Conservation (phyloP, 2,888 invertebrate genomes). For the Taenaris catops region DNA sequence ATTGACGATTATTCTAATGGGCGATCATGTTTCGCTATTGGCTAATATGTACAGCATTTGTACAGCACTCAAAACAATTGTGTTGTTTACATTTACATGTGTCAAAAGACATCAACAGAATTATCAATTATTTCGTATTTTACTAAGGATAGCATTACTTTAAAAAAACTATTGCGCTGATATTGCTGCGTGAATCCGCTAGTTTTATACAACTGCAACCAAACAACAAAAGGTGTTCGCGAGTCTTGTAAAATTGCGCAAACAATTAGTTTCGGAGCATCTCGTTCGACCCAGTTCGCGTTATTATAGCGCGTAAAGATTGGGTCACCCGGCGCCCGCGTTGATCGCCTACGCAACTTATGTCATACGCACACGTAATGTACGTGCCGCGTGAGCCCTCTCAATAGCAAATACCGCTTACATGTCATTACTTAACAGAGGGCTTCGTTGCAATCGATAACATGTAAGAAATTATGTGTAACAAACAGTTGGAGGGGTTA, state of each 20-base stretch:
- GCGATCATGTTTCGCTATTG: too few relatives aligned
- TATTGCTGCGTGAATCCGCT: too few relatives aligned
- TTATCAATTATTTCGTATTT: too few relatives aligned
- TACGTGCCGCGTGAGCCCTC: constrained; percentile 37
- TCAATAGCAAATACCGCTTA: constrained; percentile 19
- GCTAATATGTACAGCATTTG: too few relatives aligned
- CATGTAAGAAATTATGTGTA: constrained; percentile 17
- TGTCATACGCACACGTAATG: constrained; percentile 54
- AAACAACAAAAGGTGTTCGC: constrained; percentile 13
- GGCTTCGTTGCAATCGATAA: constrained; percentile 23
- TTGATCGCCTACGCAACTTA: constrained; percentile 51
- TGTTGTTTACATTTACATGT: too few relatives aligned
- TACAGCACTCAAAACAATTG: too few relatives aligned
- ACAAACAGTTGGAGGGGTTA: constrained; percentile 6
- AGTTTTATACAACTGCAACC: too few relatives aligned
- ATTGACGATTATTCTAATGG: too few relatives aligned
- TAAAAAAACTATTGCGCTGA: too few relatives aligned
- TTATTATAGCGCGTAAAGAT: constrained; percentile 53
- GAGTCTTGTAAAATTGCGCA: constrained; percentile 39
- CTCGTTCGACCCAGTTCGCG: constrained; percentile 60
- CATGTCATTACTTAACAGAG: constrained; percentile 23
- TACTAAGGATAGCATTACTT: too few relatives aligned
- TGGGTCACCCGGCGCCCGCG: constrained; percentile 52
- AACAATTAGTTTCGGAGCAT: constrained; percentile 60
- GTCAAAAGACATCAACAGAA: too few relatives aligned